Evolutionary conservation across 2,888 invertebrate species (phyloP).

Genomic region (Hypomecis punctinalis): DNA sequence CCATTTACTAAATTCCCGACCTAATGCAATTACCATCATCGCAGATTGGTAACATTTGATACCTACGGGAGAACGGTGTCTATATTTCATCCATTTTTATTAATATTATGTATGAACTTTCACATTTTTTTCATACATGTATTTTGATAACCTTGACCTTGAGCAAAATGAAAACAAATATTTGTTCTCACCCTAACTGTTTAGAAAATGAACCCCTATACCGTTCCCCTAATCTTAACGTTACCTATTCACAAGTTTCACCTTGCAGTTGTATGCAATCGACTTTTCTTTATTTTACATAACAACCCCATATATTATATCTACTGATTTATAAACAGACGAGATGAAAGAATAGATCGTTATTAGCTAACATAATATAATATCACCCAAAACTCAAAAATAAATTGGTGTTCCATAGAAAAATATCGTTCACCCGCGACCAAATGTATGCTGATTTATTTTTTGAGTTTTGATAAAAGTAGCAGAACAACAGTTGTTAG

Average conservation of each 20-base stretch:
- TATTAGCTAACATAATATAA: no score
- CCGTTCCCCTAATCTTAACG: conserved; percentile 1
- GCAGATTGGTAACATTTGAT: conserved; percentile 9
- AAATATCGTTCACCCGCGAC: no score
- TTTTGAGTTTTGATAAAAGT: no score
- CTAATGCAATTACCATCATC: conserved; percentile 32
- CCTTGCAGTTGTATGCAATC: conserved; percentile 1
- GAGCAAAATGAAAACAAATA: conserved; percentile 9
- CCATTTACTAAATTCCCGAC: conserved; percentile 35
- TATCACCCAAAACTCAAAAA: no score
- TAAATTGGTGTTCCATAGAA: no score
- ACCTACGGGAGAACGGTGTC: no score
- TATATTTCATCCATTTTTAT: neutral
- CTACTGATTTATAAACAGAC: no score
- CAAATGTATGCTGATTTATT: no score
- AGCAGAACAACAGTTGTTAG: no score
- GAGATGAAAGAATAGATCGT: no score
- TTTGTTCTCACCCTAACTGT: conserved; percentile 1
- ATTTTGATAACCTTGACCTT: conserved; percentile 8
- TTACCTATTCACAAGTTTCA: neutral
- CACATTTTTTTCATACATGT: neutral
- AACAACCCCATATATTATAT: no score
- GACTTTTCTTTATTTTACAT: neutral
- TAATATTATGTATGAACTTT: neutral
- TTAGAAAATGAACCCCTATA: conserved; percentile 6